phyloP scores from a whole-genome alignment of 2,797 vertebrate species.

The Halcyon leucocephala region DNA sequence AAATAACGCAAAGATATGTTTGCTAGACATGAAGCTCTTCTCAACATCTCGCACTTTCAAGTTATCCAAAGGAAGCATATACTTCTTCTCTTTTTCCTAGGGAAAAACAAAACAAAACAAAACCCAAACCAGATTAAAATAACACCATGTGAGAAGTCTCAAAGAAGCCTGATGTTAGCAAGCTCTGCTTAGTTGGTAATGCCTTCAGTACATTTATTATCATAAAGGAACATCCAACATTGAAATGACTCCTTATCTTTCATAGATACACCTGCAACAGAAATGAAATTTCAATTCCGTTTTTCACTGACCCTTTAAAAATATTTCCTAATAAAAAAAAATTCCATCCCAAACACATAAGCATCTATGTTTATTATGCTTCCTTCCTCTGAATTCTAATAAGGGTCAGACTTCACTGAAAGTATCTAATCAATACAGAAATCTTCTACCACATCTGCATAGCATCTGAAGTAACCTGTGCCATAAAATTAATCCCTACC shows the following conservation, averaged over 20 bases:
- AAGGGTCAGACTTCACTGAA: background rate
- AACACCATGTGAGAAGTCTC: slow-evolving; percentile 47
- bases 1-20: slow-evolving; percentile 90
- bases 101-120: background rate
- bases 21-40: slow-evolving; percentile 98
- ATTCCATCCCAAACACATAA: background rate
- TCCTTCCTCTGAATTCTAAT: background rate
- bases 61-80: slow-evolving; percentile 98
- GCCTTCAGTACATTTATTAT: background rate
- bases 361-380: background rate
- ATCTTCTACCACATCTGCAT: background rate
- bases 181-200: background rate
- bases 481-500: background rate
- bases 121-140: slow-evolving; percentile 3
- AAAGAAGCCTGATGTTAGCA: slow-evolving; percentile 26
- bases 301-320: background rate
- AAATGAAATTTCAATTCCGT: background rate
- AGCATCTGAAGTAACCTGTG: background rate
- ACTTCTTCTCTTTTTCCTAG: slow-evolving; percentile 99
- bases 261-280: background rate
- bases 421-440: background rate
- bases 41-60: slow-evolving; percentile 95
- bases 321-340: background rate
- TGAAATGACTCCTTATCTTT: background rate
- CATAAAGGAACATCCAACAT: background rate